A percentile compares a stretch with the other conserved stretches of the same genome.
Evolutionary conservation across 2,888 invertebrate species (phyloP).

Genomic region (Muschampia plurimacula): DNA sequence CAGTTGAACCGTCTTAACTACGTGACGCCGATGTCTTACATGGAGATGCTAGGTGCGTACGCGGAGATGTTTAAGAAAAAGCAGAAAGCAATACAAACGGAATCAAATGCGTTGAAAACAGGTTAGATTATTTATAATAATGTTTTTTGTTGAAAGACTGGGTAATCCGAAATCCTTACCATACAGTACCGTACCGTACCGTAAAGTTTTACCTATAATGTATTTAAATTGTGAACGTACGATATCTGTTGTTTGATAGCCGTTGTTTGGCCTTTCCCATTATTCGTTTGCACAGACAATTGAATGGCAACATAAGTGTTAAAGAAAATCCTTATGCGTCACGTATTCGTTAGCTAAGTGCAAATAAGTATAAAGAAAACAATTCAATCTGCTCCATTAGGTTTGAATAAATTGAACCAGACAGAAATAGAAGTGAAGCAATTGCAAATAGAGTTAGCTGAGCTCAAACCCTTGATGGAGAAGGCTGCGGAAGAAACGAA

Average conservation of each 20-base stretch:
- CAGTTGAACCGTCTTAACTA: constrained; percentile 93
- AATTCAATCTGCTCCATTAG: constrained; percentile 63
- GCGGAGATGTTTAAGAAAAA: constrained; percentile 90
- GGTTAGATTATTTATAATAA: constrained; percentile 68
- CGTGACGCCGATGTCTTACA: constrained; percentile 95
- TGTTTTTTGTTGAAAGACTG: not conserved
- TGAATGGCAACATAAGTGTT: not conserved
- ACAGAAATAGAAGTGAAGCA: constrained; percentile 93
- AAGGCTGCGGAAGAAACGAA: constrained; percentile 92
- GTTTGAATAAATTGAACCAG: constrained; percentile 91
- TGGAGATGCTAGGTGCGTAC: constrained; percentile 93
- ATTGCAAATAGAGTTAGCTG: constrained; percentile 92
- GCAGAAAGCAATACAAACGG: constrained; percentile 82
- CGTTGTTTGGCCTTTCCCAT: too few species aligned
- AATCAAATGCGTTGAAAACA: constrained; percentile 85
- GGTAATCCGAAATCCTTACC: not conserved
- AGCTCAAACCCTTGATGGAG: constrained; percentile 93
- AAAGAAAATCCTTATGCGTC: not conserved
- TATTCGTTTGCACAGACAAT: too few species aligned
- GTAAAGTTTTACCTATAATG: too few species aligned
- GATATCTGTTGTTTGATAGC: not conserved
- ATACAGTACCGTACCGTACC: too few species aligned
- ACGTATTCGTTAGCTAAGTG: not conserved
- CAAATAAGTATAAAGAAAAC: not conserved
- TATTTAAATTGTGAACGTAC: too few species aligned